Evolutionary conservation across 2,113 vertebrate species (phyloP), one percentile per base, ranked within the genome.

Genomic region (Proteles cristata): DNA sequence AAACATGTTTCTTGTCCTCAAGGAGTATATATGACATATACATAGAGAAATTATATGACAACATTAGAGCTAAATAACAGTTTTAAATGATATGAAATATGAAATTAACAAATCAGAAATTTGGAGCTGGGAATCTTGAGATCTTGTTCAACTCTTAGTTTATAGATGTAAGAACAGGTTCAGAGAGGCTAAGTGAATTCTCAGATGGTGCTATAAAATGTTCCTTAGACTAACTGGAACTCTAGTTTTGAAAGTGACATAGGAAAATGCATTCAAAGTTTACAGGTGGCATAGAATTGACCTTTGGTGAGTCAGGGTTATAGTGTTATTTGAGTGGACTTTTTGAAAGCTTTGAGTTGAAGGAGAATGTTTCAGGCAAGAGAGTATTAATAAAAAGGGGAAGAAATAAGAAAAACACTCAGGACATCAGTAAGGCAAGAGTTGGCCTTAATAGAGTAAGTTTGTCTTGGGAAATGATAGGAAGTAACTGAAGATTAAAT

Each of bases 71-170:
- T 55, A 90, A 74, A 7, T 85, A 74, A 63, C n/a, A 53, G 25
- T 94, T 94, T 74, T 63, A 94, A 93, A 55, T 23, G 35, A 50
- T 11, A n/a, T 33, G n/a, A 88, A 88, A 71, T 88, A 39, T 2
- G 19, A 88, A 88, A 73, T 93, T 8, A 66, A 88, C 58, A 11
- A 61, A 71, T 61, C 17, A 89, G 77, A 86, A 90, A 63, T 58
- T 69, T 55, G 90, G 81, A 95, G 28, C 15, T 35, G 35, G 85
- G 73, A 93, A 93, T 90, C 66, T 93, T 71, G 68, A 88, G 71
- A 50, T 77, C 11, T 77, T 15, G 5, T 65, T 85, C 50, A 45
- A 69, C 17, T n/a, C 45, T 93, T 89, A n/a, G 9, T 73, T 69
- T 93, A 63, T 83, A 91, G 35, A 33, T 76, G 45, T 76, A 94